These are phyloP conservation scores for Phyto melanocephala DNA, from an alignment of 2,888 invertebrate genomes.

Conservation along the genomic window DNA sequence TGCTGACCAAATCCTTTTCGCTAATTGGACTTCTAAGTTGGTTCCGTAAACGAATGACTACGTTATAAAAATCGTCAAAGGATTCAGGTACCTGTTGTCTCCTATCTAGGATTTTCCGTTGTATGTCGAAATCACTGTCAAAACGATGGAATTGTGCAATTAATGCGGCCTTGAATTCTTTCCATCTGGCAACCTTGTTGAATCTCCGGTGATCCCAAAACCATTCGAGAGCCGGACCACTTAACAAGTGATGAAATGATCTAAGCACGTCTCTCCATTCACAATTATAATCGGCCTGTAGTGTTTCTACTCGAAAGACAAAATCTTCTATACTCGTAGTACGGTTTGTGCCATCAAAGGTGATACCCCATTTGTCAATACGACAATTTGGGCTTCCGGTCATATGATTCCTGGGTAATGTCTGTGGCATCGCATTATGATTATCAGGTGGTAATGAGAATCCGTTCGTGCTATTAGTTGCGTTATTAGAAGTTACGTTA, in stretches of 20 bases:
- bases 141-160: not conserved
- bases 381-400: not conserved
- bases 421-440: not conserved
- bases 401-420: not conserved
- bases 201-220: constrained; percentile 9
- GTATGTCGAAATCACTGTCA: constrained; percentile 22
- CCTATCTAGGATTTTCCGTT: not conserved
- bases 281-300: not conserved
- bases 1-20: not conserved
- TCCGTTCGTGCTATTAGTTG: not conserved
- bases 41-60: not conserved
- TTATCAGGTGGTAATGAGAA: not conserved
- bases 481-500: not conserved
- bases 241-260: constrained; percentile 9
- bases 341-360: not conserved
- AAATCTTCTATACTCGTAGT: not conserved
- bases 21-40: not conserved
- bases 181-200: not conserved
- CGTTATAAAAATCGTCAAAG: constrained; percentile 21
- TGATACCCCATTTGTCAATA: constrained; percentile 2
- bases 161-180: not conserved
- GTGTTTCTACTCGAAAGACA: not conserved
- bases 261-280: not conserved
- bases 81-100: not conserved
- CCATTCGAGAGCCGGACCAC: constrained; percentile 2